A percentile compares a stretch with the other conserved stretches of the same genome.
These are phyloP conservation scores for Oophaga pumilio DNA, from an alignment of 2,113 vertebrate genomes.

Conservation along the genomic window DNA sequence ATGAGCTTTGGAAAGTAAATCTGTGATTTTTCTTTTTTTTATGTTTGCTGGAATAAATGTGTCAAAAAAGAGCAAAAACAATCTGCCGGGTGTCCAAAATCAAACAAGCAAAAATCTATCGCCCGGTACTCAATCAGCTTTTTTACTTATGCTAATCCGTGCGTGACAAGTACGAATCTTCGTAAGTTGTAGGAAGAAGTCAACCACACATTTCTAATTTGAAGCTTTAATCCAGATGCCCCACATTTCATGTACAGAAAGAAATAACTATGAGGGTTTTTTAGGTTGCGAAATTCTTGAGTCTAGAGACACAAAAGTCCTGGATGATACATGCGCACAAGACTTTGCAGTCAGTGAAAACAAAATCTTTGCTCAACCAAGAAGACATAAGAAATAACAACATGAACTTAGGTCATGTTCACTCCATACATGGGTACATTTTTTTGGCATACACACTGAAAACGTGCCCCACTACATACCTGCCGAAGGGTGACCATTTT, in stretches of 20 bases:
- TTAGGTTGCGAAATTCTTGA: background rate
- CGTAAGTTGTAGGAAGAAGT: constrained; percentile 13
- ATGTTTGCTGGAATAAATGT: constrained; percentile 44
- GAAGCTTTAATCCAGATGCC: constrained; percentile 23
- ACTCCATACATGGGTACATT: no score
- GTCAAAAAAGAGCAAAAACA: constrained; percentile 50
- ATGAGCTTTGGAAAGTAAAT: constrained; percentile 42
- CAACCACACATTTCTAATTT: background rate
- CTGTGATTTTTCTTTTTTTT: constrained; percentile 27
- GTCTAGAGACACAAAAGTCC: background rate
- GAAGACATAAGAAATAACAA: background rate
- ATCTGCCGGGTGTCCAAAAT: constrained; percentile 18
- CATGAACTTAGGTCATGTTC: no score
- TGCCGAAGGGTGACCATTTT: no score
- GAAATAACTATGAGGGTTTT: background rate
- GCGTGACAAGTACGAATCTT: background rate
- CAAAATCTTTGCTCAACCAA: background rate
- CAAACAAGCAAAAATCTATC: constrained; percentile 26
- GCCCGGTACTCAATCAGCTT: background rate
- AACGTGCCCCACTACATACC: no score
- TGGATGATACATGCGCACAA: background rate
- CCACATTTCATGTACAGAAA: background rate
- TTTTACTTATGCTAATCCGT: constrained; percentile 40
- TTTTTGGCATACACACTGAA: no score
- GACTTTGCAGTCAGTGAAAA: background rate